phyloP scores from a whole-genome alignment of 2,797 vertebrate species.

The Muraenolepis orangiensis region DNA sequence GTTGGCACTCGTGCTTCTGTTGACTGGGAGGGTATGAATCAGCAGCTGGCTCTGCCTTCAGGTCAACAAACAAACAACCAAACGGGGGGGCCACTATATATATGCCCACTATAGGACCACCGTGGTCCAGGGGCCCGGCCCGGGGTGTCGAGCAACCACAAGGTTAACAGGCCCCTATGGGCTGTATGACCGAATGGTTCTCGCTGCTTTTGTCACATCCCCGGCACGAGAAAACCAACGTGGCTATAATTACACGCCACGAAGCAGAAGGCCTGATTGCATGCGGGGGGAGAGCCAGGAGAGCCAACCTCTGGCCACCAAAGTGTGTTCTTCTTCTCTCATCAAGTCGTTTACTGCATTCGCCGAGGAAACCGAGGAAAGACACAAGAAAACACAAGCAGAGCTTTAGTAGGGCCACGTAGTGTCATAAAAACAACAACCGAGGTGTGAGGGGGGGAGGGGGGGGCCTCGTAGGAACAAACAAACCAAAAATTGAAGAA shows the following conservation, averaged over 20 bases:
- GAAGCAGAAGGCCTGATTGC: neutral
- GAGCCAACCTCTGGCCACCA: neutral
- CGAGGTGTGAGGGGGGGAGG: too few species aligned
- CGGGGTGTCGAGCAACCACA: neutral
- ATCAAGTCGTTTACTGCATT: neutral
- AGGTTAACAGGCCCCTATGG: neutral
- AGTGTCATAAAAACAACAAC: constrained; percentile 14
- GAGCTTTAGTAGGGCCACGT: constrained; percentile 16
- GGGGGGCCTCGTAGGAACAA: constrained; percentile 17
- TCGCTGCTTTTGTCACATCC: neutral
- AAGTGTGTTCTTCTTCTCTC: neutral
- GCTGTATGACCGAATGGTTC: neutral
- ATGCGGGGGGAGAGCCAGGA: neutral
- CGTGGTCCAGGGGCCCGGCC: too few species aligned
- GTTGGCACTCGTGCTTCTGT: neutral
- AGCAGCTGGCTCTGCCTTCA: neutral
- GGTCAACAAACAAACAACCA: too few species aligned
- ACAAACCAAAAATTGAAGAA: constrained; percentile 32
- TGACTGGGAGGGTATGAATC: neutral
- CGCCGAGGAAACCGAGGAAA: constrained; percentile 25
- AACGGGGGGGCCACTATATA: neutral
- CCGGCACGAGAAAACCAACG: neutral
- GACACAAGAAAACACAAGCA: constrained; percentile 29
- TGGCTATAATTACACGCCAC: neutral
- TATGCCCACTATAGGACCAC: neutral